phyloP scores from a whole-genome alignment of 2,797 vertebrate species.

The Threskiornis aethiopicus region DNA sequence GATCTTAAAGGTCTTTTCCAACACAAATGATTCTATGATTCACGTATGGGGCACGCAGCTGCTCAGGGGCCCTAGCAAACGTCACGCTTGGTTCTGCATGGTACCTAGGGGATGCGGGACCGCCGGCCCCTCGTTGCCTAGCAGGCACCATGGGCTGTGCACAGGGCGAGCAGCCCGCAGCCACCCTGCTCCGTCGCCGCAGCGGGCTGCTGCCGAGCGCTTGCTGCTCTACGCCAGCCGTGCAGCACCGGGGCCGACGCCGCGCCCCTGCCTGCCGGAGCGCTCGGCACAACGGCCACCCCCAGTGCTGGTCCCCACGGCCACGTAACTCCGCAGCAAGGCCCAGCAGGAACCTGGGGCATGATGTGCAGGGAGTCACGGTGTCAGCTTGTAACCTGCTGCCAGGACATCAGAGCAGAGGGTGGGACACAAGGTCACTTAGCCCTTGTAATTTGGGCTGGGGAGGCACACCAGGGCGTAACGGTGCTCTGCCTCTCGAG shows the following conservation, averaged over 20 bases:
- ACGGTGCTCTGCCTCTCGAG: background rate
- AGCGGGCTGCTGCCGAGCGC: background rate
- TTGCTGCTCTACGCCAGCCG: background rate
- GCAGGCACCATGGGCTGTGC: background rate
- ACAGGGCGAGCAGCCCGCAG: background rate
- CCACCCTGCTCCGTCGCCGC: background rate
- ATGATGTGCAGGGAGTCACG: background rate
- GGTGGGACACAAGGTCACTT: background rate
- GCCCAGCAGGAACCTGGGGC: background rate
- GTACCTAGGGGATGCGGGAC: too few species aligned
- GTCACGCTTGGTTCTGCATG: background rate
- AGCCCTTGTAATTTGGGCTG: background rate
- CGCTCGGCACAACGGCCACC: rapidly evolving
- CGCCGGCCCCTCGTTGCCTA: too few species aligned
- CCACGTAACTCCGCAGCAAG: background rate
- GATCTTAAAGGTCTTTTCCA: background rate
- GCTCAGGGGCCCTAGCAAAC: background rate
- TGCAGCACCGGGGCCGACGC: background rate
- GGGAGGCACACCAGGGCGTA: background rate
- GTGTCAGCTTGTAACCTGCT: background rate
- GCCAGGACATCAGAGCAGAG: background rate
- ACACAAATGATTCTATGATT: too few species aligned
- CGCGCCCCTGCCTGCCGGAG: background rate
- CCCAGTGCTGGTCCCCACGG: background rate
- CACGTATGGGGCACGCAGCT: background rate